These are phyloP conservation scores for Hydrocynus forskahlii DNA, from an alignment of 2,797 vertebrate genomes.

Conservation along the genomic window DNA sequence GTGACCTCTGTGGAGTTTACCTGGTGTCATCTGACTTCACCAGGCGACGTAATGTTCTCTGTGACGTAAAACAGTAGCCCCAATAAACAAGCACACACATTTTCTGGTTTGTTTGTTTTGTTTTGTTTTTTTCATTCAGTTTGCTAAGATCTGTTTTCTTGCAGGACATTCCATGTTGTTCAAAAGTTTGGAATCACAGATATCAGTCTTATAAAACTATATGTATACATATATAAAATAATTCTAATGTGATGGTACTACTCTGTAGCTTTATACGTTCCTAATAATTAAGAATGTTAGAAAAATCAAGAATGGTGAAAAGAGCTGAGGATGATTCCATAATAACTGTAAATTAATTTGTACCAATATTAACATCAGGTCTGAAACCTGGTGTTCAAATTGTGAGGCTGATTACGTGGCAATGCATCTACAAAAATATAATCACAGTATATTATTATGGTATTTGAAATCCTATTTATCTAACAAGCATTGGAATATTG, in stretches of 20 bases:
- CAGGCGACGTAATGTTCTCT: constrained; percentile 12
- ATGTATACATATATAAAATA: background rate
- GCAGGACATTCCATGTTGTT: background rate
- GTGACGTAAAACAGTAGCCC: constrained; percentile 23
- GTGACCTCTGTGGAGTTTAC: constrained; percentile 36
- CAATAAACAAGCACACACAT: background rate
- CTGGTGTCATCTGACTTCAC: background rate
- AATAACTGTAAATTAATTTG: no score
- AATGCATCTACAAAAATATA: no score
- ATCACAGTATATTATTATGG: no score
- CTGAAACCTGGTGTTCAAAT: background rate
- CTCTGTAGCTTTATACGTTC: background rate
- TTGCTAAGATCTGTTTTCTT: constrained; percentile 11
- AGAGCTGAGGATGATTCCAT: background rate
- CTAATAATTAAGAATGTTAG: background rate
- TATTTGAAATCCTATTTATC: no score
- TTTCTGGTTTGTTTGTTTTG: background rate
- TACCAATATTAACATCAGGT: no score
- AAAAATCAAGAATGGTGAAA: background rate
- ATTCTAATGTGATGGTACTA: background rate
- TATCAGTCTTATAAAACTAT: background rate
- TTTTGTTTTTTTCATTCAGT: background rate
- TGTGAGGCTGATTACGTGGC: no score
- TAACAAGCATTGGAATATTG: no score
- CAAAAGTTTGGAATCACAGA: background rate